Base-by-base conservation (phyloP, 2,888 invertebrate genomes). In the Xanthia togata region DNA sequence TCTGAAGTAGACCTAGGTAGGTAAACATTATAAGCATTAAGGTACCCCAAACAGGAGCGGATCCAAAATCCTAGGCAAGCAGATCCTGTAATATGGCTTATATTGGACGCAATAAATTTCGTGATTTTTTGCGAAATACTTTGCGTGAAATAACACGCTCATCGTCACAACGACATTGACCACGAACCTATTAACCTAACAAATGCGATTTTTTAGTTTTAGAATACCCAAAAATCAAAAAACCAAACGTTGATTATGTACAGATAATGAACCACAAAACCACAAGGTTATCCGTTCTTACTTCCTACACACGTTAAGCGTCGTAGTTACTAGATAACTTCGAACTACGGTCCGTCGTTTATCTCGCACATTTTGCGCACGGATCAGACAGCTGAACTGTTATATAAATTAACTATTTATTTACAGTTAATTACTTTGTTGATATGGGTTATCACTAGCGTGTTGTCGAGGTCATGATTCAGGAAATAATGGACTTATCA, bases 391-490 rank as follows among this genome's bases (percentile, higher is more conserved):
- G 20, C 57, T 53, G 47, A 26, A 38, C 35, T 55, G 11, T 60
- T 69, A 70, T 60, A 53, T 67, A 70, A 64, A 82, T 67, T 62
- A 47, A 74, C 78, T 84, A 76, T 86, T 82, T 84, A 69, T 79
- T 78, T 78, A 79, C 73, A 71, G 31, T 64, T 75, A 70, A 78
- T 74, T 84, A 78, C 67, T 69, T 64, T 73, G 70, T 68, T 76
- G 84, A 87, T 90, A 88, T 53, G 76, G 64, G 80, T 86, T 89
- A 88, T 90, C 89, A 79, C 9, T 20, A 20, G 17, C 38, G 35
- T 84, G 80, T 88, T 89, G 89, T 59, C 89, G 91, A 91, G 91
- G 92, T 92, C 91, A 82, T 88, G 90, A 88, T 85, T 90, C 87
- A 89, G 92, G 91, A 90, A 91, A 81, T 82, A 59, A 31, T 81